Conservation (phyloP, 2,113 vertebrate species). For the Ophiodon elongatus region DNA sequence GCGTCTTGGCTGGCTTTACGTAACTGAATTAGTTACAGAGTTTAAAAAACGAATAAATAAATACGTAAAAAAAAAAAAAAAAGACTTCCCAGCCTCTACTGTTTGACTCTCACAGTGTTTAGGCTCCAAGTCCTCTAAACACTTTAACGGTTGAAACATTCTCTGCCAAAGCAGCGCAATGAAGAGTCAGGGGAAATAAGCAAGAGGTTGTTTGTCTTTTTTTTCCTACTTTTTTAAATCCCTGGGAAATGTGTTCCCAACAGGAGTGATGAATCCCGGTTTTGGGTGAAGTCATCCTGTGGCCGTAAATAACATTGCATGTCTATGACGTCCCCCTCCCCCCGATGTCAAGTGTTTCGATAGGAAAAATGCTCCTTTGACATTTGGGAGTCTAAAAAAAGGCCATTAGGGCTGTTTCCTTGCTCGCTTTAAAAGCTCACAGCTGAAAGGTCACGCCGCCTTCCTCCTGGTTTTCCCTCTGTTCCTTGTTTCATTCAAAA, state of each 20-base stretch:
- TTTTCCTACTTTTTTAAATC: slow-evolving; percentile 31
- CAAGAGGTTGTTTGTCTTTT: slow-evolving; percentile 42
- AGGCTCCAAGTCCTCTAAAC: slow-evolving; percentile 51
- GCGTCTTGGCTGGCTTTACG: slow-evolving; percentile 10
- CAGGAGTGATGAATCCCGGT: slow-evolving; percentile 59
- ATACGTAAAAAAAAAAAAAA: slow-evolving; percentile 15
- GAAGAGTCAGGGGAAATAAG: slow-evolving; percentile 59
- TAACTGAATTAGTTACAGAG: slow-evolving; percentile 33
- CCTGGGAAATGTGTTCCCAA: slow-evolving; percentile 57
- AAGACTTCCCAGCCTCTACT: slow-evolving; percentile 30
- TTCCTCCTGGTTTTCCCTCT: slow-evolving; percentile 53
- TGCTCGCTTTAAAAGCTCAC: slow-evolving; percentile 48
- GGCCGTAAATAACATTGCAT: slow-evolving; percentile 62
- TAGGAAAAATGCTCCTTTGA: slow-evolving; percentile 65
- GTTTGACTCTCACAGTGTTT: slow-evolving; percentile 57
- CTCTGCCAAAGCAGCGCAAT: slow-evolving; percentile 51
- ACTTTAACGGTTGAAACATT: slow-evolving; percentile 40
- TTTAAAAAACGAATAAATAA: slow-evolving; percentile 43
- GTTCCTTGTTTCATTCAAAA: slow-evolving; percentile 51
- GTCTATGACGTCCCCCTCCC: slow-evolving; percentile 44
- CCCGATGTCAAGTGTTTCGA: slow-evolving; percentile 66
- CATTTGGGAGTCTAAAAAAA: slow-evolving; percentile 65
- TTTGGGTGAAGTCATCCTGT: slow-evolving; percentile 62
- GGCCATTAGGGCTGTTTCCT: slow-evolving; percentile 54
- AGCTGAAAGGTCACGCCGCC: slow-evolving; percentile 61